Conservation (phyloP, 2,888 invertebrate genomes). For the Invenusta paracnida region DNA sequence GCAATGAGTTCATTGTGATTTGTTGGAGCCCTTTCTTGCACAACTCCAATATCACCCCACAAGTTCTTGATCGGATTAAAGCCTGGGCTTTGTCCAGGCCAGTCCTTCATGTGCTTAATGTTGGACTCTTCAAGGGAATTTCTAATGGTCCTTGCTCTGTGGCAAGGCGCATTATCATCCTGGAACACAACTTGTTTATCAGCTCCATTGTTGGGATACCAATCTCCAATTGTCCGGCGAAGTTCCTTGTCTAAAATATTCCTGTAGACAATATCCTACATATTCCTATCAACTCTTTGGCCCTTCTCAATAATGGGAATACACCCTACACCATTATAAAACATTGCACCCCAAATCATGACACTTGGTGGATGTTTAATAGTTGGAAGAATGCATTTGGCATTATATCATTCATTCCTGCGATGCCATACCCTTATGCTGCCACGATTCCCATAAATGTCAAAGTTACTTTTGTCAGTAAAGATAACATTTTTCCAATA, state of each 20-base stretch:
- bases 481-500: neutral
- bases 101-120: neutral
- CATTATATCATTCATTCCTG: neutral
- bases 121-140: neutral
- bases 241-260: neutral
- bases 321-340: neutral
- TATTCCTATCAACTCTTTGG: neutral
- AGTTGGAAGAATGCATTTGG: neutral
- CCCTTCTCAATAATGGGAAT: neutral
- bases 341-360: neutral
- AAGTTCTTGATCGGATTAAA: neutral
- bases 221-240: neutral
- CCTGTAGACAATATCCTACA: too few species aligned
- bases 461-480: neutral
- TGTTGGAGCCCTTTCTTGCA: neutral
- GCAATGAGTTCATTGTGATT: neutral
- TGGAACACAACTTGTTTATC: neutral
- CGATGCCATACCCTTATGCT: neutral
- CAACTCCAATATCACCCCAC: neutral
- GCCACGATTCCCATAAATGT: neutral
- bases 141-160: neutral
- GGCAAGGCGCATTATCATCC: neutral
- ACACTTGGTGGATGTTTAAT: neutral
- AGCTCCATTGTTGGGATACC: neutral
- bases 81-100: neutral